Conservation (phyloP, 2,113 vertebrate species). For the Dasyprocta punctata region DNA sequence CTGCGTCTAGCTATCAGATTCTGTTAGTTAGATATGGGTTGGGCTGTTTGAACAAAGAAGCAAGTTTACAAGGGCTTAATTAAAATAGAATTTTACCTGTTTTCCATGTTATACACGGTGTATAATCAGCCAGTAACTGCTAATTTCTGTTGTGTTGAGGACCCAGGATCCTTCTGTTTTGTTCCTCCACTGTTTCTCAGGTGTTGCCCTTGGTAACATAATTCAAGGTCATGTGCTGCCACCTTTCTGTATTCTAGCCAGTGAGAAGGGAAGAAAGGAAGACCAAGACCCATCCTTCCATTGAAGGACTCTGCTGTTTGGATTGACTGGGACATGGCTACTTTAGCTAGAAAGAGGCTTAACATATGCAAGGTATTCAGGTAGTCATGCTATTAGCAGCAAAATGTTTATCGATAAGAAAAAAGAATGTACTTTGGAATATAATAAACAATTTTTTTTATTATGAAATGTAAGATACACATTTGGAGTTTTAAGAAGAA, state of each 20-base stretch:
- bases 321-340: background rate
- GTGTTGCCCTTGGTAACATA: background rate
- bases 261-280: background rate
- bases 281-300: background rate
- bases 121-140: background rate
- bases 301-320: background rate
- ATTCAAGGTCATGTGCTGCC: background rate
- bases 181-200: background rate
- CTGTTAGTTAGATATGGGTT: background rate
- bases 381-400: background rate
- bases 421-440: background rate
- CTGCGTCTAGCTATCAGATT: background rate
- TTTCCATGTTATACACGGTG: background rate
- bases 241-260: background rate
- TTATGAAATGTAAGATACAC: background rate
- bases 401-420: background rate
- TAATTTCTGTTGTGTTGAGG: background rate
- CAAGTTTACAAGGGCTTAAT: background rate
- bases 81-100: background rate
- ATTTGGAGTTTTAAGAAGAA: conserved; percentile 27
- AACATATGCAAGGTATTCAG: background rate
- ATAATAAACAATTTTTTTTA: background rate
- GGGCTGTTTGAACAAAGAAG: background rate
- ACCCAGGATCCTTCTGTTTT: background rate
- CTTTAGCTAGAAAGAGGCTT: background rate